Evolutionary conservation across 1,140 invertebrate genomes (phyloP), one percentile per base, ranked within the genome.

Genomic region (Zaprionus africanus): DNA sequence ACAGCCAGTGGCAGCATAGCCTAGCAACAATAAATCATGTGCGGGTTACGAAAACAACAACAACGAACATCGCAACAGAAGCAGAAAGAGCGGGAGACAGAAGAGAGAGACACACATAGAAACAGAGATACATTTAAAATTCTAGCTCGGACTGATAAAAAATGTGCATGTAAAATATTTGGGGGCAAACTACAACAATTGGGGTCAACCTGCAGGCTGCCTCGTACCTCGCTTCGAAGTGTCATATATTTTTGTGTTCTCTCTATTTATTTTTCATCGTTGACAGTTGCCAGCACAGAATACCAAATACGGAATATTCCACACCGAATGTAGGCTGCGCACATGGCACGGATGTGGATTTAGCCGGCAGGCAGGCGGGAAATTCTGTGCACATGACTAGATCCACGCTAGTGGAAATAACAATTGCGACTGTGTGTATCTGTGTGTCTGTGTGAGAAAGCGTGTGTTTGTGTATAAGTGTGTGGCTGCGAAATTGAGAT

Each of bases 141-240:
- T 84, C 81, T 75, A 84, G 85, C 85, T 78, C 69, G 70, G 68
- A 71, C 78, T 78, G 85, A 90, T 88, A 90, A 84, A 87, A 90
- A 90, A 78, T 78, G 78, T 81, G 74, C 85, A 88, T 90, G 78
- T 78, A 66, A 78, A 87, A 87, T 87, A 81, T 87, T 81, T 87
- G 53, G 53, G 72, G 62, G 58, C 49, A 46, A 62, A 64, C 74
- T 68, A 78, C 69, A 78, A 78, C 79, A 90, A 87, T 78, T 87
- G 85, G 80, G 83, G 85, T 87, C 87, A 87, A 84, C 81, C 77
- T 80, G 84, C 72, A 77, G 63, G 73, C 69, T 26, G 24, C 61
- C 69, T 46, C 63, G 11, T 34, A 9, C 31, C 31, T 34, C 31
- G 2, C 31, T 11, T 34, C 5, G n/a, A n/a, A 36, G 28, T 28